Base-by-base conservation (phyloP, 2,797 vertebrate species). In the Premnoplex brunnescens region DNA sequence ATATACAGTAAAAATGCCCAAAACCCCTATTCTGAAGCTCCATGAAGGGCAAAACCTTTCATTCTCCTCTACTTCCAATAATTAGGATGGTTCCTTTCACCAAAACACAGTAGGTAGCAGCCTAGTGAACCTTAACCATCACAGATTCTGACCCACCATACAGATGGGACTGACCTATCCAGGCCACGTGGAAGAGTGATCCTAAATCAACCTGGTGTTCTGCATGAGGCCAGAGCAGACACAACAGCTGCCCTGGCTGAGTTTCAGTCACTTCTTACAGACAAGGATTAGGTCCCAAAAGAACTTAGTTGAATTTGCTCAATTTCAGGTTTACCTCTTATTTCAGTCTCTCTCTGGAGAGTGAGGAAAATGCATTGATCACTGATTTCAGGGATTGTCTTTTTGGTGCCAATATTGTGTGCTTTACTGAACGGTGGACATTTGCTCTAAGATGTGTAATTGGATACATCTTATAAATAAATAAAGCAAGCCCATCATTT, bases 381-480 rank as follows among this genome's bases (percentile, higher is more conserved):
- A 26, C 75, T 55, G n/a, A 88, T 90, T 94, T 81, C 59, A 59
- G 59, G 58, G 62, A 83, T 39, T 88, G 69, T 44, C 85, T 80
- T 91, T 93, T 78, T 76, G 78, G 81, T 46, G 73, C 34, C 89
- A 81, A 78, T 95, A 86, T 36, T 76, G 59, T 75, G 66, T 69
- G 79, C 73, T 92, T 89, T 92, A 73, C 87, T 78, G 87, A 92
- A 84, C 1, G 2, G 87, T 56, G 79, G 92, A 72, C 91, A 56
- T 95, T 95, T 69, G 86, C 83, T 93, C 88, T 1, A 14, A 93
- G 92, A 89, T 74, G 77, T 85, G 73, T 89, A 94, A 96, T 91
- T 95, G 88, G 95, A 84, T 91, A 78, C 66, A 92, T 66, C 87
- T 96, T 81, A 95, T 88, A 96, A 96, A 96, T 96, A 95, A 96